These are phyloP conservation scores for Sesia bembeciformis DNA, from an alignment of 2,888 invertebrate species.

Conservation along the genomic window DNA sequence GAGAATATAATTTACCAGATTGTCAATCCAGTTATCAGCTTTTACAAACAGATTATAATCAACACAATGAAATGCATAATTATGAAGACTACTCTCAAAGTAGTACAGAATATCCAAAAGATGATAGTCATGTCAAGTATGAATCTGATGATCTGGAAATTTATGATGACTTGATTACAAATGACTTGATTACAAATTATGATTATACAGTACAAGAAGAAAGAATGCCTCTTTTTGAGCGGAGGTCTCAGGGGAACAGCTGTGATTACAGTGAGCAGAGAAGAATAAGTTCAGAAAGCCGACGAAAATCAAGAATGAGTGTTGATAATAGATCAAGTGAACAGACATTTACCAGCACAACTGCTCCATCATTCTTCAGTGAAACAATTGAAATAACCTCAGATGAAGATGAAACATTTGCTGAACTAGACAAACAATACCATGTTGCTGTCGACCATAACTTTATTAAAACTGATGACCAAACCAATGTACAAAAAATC, in stretches of 20 bases:
- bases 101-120: neutral
- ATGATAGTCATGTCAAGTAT: neutral
- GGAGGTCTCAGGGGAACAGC: slow-evolving; percentile 21
- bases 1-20: neutral
- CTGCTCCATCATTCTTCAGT: slow-evolving; percentile 39
- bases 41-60: slow-evolving; percentile 10
- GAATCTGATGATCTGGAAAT: neutral
- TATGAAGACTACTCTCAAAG: slow-evolving; percentile 11
- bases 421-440: slow-evolving; percentile 60
- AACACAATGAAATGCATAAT: slow-evolving; percentile 11
- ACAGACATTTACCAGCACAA: slow-evolving; percentile 13
- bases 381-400: slow-evolving; percentile 36
- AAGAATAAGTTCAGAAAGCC: slow-evolving; percentile 1
- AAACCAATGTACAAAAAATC: neutral
- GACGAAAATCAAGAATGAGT: slow-evolving; percentile 17
- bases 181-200: neutral
- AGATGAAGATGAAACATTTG: slow-evolving; percentile 54
- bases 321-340: slow-evolving; percentile 15
- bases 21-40: neutral
- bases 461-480: slow-evolving; percentile 45
- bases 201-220: slow-evolving; percentile 4
- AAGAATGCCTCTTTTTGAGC: slow-evolving; percentile 31
- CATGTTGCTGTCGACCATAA: slow-evolving; percentile 65
- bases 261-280: slow-evolving; percentile 17
- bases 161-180: neutral